Evolutionary conservation across 1,140 invertebrate species (phyloP).

Genomic region (Ceratina japonica): DNA sequence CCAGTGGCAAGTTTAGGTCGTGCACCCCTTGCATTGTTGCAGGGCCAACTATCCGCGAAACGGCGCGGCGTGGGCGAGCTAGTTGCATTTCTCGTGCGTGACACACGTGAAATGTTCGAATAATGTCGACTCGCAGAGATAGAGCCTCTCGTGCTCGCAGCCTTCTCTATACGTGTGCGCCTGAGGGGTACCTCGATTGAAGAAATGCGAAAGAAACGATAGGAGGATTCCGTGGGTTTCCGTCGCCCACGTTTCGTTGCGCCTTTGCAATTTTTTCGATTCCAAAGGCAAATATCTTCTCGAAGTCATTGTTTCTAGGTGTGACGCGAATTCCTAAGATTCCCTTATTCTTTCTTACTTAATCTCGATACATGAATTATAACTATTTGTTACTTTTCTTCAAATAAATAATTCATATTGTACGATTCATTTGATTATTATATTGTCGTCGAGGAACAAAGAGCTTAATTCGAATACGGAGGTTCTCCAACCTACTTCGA

Average conservation of each 20-base stretch:
- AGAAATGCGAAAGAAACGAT: slow-evolving; percentile 27
- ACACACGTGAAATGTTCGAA: slow-evolving; percentile 53
- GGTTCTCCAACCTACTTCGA: slow-evolving; percentile 57
- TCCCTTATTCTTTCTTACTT: slow-evolving; percentile 33
- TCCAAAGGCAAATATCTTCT: slow-evolving; percentile 45
- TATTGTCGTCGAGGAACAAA: neutral
- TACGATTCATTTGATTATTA: neutral
- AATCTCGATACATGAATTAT: neutral
- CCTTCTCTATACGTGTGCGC: neutral
- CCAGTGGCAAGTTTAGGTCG: neutral
- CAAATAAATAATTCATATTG: no score
- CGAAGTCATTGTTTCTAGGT: slow-evolving; percentile 54
- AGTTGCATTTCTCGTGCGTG: slow-evolving; percentile 70
- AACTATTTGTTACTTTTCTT: neutral
- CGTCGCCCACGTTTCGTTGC: slow-evolving; percentile 41
- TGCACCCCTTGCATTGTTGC: slow-evolving; percentile 53
- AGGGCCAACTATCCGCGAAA: slow-evolving; percentile 61
- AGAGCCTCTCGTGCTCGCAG: slow-evolving; percentile 22
- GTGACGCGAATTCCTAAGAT: slow-evolving; percentile 62
- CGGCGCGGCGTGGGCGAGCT: slow-evolving; percentile 65
- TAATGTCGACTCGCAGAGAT: slow-evolving; percentile 30
- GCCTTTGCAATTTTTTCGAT: slow-evolving; percentile 12
- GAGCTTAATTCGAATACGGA: neutral
- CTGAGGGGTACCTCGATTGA: neutral
- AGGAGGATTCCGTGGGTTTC: slow-evolving; percentile 44